phyloP scores from a whole-genome alignment of 2,888 invertebrate species.

The Plagodis dolabraria region DNA sequence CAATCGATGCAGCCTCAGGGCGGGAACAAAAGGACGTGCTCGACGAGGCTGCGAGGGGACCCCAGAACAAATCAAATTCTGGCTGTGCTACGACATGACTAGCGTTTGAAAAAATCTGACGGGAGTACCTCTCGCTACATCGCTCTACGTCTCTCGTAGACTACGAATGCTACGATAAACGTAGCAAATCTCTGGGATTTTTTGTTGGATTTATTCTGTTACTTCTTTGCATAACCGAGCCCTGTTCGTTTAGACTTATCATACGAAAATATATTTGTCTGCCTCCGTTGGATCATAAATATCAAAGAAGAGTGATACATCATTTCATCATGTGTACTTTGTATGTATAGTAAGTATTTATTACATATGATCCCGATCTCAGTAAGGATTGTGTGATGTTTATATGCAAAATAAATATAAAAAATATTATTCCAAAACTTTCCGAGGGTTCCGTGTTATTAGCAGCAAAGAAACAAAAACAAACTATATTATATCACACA shows the following conservation, averaged over 20 bases:
- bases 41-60: slow-evolving; percentile 8
- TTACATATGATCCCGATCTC: neutral
- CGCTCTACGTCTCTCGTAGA: slow-evolving; percentile 25
- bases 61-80: slow-evolving; percentile 26
- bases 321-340: slow-evolving; percentile 11
- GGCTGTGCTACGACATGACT: slow-evolving; percentile 22
- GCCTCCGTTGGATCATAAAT: slow-evolving; percentile 13
- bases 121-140: slow-evolving; percentile 21
- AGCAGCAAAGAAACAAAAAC: too few species aligned
- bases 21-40: slow-evolving; percentile 23
- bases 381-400: neutral
- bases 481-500: too few species aligned
- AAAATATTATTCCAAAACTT: too few species aligned
- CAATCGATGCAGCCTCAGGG: slow-evolving; percentile 23
- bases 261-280: slow-evolving; percentile 24
- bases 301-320: slow-evolving; percentile 21
- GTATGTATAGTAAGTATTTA: slow-evolving; percentile 5
- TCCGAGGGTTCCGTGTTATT: too few species aligned
- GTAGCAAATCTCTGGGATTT: slow-evolving; percentile 20
- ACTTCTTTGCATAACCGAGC: slow-evolving; percentile 17
- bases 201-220: slow-evolving; percentile 25
- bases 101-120: slow-evolving; percentile 26
- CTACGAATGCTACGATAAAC: slow-evolving; percentile 27
- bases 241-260: slow-evolving; percentile 26
- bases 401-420: neutral